phyloP scores from a whole-genome alignment of 2,888 invertebrate genomes.

The Athripsodes cinereus region DNA sequence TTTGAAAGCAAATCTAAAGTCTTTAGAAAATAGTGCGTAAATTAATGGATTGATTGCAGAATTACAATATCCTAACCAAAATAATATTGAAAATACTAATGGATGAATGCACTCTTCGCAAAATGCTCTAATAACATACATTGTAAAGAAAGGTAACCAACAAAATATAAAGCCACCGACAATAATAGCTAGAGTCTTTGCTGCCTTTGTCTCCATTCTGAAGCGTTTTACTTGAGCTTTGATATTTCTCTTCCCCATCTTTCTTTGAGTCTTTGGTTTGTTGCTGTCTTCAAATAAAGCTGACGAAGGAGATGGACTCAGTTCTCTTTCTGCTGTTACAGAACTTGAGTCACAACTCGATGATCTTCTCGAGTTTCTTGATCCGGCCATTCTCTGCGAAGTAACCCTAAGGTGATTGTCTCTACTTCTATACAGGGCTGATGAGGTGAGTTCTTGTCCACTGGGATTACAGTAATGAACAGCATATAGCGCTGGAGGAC shows the following conservation, averaged over 20 bases:
- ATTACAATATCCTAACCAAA: conserved; percentile 98
- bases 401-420: conserved; percentile 57
- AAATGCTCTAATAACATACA: conserved; percentile 86
- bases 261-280: conserved; percentile 50
- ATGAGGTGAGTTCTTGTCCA: conserved; percentile 56
- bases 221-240: conserved; percentile 88
- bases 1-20: conserved; percentile 92
- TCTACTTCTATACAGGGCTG: conserved; percentile 40
- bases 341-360: conserved; percentile 45
- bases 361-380: conserved; percentile 36
- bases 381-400: conserved; percentile 27
- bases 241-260: conserved; percentile 85
- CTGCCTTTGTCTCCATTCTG: conserved; percentile 94
- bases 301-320: conserved; percentile 44
- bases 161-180: conserved; percentile 96
- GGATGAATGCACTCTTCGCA: conserved; percentile 80
- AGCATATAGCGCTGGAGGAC: conserved; percentile 52
- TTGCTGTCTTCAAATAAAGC: conserved; percentile 45
- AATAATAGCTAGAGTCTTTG: conserved; percentile 93
- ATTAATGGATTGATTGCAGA: conserved; percentile 94
- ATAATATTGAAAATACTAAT: conserved; percentile 82
- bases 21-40: conserved; percentile 90
- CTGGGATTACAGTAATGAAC: conserved; percentile 62
- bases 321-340: conserved; percentile 39
- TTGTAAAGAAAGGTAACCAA: conserved; percentile 96